Base-by-base conservation (phyloP, 2,888 invertebrate genomes). In the Agonum fuliginosum region DNA sequence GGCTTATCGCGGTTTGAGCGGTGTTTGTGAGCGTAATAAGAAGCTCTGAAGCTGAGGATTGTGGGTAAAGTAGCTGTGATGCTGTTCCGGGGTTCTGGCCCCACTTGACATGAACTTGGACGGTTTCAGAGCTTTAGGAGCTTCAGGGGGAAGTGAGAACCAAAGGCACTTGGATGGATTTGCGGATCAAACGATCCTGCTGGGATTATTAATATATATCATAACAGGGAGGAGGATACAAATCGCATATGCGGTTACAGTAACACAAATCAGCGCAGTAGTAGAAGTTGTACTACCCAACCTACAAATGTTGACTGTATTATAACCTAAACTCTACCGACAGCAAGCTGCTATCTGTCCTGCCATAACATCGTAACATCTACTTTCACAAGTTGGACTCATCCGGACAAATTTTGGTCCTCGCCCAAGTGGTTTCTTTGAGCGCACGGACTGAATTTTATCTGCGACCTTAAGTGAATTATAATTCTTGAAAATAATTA, bases 1-100 rank as follows among this genome's bases (percentile, higher is more conserved):
- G 43, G 71, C 51, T 71, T 71, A 71, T 71, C 71, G 30, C 71
- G 46, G 71, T 71, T n/a, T 27, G 30, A 12, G 8, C 17, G 51
- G 22, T 71, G 34, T 51, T 70, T 71, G 48, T 30, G 30, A n/a
- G 27, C 3, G 27, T 27, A 20, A 71, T 71, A 71, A 71, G 71
- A 51, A 71, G 51, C 71, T 30, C 71, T 30, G 27, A 10, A 2
- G 22, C 12, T 22, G 54, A n/a, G n/a, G 20, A 48, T 48, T 48
- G 48, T 48, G 48, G 48, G 48, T 5, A 3, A 22, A 54, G 54
- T 1, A 1, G 6, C 10, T 30, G 30, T 5, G 30, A 10, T 30
- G 37, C n/a, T 37, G 37, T n/a, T 37, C 37, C 12, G n/a, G 37
- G n/a, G 46, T 1, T 17, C n/a, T 17, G 46, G 46, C 46, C 12